A percentile compares a stretch with the other conserved stretches of the same genome.
phyloP scores from a whole-genome alignment of 2,113 vertebrate genomes.

The Brachionichthys hirsutus region DNA sequence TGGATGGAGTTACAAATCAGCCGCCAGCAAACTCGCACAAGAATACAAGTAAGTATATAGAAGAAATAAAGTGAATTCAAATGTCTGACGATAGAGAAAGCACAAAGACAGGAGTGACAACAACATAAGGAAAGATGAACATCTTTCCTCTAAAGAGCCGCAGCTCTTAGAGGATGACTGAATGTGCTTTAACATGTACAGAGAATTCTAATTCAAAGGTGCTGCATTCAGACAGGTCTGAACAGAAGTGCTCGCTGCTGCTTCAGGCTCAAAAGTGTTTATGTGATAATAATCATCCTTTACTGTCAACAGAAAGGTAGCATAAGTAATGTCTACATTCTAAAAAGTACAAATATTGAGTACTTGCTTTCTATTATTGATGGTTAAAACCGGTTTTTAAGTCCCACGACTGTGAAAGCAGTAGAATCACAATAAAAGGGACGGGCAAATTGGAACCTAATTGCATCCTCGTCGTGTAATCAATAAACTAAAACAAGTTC shows the following conservation, averaged over 20 bases:
- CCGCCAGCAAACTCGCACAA: too few species aligned
- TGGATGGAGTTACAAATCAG: too few species aligned
- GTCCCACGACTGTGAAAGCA: too few species aligned
- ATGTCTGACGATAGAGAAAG: too few species aligned
- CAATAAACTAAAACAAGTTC: constrained; percentile 10
- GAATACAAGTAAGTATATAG: too few species aligned
- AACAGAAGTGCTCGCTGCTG: neutral
- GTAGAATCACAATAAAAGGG: too few species aligned
- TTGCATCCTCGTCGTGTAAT: too few species aligned
- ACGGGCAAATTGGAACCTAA: neutral
- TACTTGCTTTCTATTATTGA: neutral
- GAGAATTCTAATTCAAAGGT: neutral
- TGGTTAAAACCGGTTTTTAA: neutral
- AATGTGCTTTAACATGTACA: neutral
- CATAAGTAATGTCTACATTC: neutral
- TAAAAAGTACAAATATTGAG: neutral
- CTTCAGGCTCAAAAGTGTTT: neutral
- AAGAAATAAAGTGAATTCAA: too few species aligned
- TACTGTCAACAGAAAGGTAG: neutral
- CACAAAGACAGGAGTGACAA: neutral
- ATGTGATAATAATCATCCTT: neutral
- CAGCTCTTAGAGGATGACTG: neutral
- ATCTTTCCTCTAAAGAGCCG: neutral
- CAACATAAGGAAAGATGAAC: neutral
- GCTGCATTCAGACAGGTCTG: constrained; percentile 2